Percentiles rank a stretch among this genome's conserved stretches.
These are phyloP conservation scores for Trichacis sp. DNA, from an alignment of 2,888 invertebrate species.

Conservation along the genomic window DNA sequence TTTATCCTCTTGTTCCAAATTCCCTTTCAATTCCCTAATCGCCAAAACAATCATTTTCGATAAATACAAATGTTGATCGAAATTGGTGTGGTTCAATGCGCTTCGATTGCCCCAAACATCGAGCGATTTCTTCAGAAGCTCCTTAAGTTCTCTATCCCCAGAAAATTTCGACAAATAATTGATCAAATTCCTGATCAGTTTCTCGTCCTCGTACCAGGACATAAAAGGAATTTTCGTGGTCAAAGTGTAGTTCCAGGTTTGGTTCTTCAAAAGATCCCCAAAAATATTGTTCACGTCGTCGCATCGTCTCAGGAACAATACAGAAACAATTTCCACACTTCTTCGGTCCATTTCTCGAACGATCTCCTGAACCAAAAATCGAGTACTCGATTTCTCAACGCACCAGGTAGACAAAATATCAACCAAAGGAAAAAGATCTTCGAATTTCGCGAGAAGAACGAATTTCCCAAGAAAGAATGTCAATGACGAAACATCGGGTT, in stretches of 20 bases:
- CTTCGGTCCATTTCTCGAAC: constrained; percentile 72
- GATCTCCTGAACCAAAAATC: constrained; percentile 67
- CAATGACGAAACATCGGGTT: constrained; percentile 69
- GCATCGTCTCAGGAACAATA: constrained; percentile 72
- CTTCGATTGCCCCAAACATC: constrained; percentile 79
- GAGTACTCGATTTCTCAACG: constrained; percentile 46
- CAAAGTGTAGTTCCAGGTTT: constrained; percentile 77
- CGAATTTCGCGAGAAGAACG: constrained; percentile 72
- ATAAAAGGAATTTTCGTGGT: constrained; percentile 75
- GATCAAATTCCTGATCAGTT: constrained; percentile 74
- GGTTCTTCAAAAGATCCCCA: constrained; percentile 62
- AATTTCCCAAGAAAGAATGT: constrained; percentile 75
- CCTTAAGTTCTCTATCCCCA: constrained; percentile 59
- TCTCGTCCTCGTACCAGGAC: constrained; percentile 70
- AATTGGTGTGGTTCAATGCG: constrained; percentile 74
- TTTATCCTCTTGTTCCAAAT: constrained; percentile 47
- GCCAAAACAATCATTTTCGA: constrained; percentile 76
- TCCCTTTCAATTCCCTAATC: constrained; percentile 69
- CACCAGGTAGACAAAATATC: constrained; percentile 60
- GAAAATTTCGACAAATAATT: constrained; percentile 72
- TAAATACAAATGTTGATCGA: constrained; percentile 79
- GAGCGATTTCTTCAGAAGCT: constrained; percentile 72
- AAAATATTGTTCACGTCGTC: constrained; percentile 70
- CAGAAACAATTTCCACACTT: constrained; percentile 73
- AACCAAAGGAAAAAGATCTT: constrained; percentile 71